Conservation (phyloP, 64 coral and sea anemone genomes). For the Platygyra sinensis region DNA sequence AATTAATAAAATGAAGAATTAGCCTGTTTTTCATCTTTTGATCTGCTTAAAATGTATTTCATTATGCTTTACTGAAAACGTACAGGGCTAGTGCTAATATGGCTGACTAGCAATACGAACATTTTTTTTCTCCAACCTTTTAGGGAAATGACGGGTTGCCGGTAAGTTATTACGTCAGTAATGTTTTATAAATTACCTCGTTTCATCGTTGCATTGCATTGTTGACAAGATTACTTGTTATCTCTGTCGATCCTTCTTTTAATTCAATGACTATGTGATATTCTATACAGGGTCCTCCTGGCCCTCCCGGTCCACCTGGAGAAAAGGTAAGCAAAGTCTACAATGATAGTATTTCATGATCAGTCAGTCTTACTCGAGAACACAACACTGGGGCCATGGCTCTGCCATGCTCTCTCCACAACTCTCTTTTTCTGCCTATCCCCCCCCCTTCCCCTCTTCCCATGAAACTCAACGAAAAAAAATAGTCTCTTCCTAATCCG, state of each 20-base stretch:
- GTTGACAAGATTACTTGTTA: not conserved
- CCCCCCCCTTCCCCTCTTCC: too few relatives aligned
- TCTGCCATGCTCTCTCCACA: not conserved
- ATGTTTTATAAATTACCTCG: not conserved
- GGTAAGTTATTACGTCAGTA: constrained; percentile 1
- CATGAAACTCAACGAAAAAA: too few relatives aligned
- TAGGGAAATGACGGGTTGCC: constrained; percentile 1
- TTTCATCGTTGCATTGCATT: not conserved
- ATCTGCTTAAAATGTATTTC: too few relatives aligned
- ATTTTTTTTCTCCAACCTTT: not conserved
- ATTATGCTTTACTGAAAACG: too few relatives aligned
- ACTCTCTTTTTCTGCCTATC: too few relatives aligned
- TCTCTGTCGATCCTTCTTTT: not conserved
- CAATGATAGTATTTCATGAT: not conserved
- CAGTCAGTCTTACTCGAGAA: too few relatives aligned
- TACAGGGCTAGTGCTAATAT: too few relatives aligned
- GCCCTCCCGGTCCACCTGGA: constrained; percentile 27
- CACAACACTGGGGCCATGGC: too few relatives aligned
- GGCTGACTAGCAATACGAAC: not conserved
- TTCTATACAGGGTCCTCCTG: constrained; percentile 13
- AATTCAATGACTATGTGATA: not conserved
- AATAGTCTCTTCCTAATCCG: too few relatives aligned
- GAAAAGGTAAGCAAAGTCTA: not conserved
- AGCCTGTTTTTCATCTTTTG: too few relatives aligned
- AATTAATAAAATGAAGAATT: too few relatives aligned